Base-by-base conservation (phyloP, 2,888 invertebrate species). In the Drosophila yooni region DNA sequence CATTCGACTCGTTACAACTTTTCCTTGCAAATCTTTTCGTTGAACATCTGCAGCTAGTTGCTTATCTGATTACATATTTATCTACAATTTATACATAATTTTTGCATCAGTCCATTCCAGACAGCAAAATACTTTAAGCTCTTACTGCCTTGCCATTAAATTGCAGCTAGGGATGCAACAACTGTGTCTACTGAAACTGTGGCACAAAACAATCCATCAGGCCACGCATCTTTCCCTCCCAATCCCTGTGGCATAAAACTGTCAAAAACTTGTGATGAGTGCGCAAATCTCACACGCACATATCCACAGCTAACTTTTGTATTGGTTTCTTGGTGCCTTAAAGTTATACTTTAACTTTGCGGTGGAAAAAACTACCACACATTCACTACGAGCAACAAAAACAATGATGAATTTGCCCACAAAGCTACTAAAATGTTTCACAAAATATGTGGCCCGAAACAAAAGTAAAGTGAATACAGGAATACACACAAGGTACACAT, bases 31-130 rank as follows among this genome's bases (percentile, higher is more conserved):
- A 73, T 81, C 81, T 83, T 79, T 76, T 74, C 67, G 70, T 82
- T 77, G 71, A 82, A 70, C 90, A 88, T 77, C 90, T 83, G 84
- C 74, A 83, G 82, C 66, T 74, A 79, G 83, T 87, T 81, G 82
- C 72, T 84, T 78, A 80, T 75, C 89, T 90, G 85, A 90, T 87
- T 87, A 89, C 88, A 87, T 84, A 88, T 90, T 90, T 84, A 84
- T 82, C 82, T 74, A 76, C 83, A 89, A 87, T 90, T 87, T 89
- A 81, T 83, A 84, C 87, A 87, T 89, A 86, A 90, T 86, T 81
- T 81, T 76, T 77, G 62, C 66, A 67, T 63, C 70, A 90, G 68
- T 74, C 79, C 66, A 71, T 61, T 64, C 60, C 69, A 57, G 59
- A 52, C 56, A 27, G 76, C 66, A 67, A 70, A 81, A 81, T 77